phyloP scores from a whole-genome alignment of 2,797 vertebrate species.

The Acipenser ruthenus region DNA sequence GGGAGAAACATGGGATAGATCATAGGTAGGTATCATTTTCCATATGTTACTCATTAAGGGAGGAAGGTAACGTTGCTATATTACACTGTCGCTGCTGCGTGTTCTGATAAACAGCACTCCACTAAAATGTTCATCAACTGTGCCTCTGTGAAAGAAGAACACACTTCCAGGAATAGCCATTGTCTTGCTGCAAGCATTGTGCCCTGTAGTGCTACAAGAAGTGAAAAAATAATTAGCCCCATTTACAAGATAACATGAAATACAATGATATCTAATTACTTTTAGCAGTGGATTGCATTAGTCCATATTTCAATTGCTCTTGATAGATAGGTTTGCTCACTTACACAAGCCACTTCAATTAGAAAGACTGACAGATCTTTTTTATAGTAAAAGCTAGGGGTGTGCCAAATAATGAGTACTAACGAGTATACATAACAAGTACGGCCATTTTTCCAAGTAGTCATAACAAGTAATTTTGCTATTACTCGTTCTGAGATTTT shows the following conservation, averaged over 20 bases:
- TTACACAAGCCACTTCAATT: too few relatives aligned
- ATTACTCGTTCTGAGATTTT: too few relatives aligned
- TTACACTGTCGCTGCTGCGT: background rate
- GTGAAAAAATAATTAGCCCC: constrained; percentile 1
- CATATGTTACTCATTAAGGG: constrained; percentile 26
- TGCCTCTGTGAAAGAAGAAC: background rate
- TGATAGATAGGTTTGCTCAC: too few relatives aligned
- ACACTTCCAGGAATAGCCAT: constrained; percentile 14
- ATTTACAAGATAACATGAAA: constrained; percentile 2
- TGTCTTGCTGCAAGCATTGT: constrained; percentile 42
- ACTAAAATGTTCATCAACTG: constrained; percentile 16
- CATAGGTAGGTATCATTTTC: constrained; percentile 51
- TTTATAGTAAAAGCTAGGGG: too few relatives aligned
- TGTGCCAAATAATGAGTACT: too few relatives aligned
- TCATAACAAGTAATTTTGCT: too few relatives aligned
- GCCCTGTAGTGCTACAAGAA: constrained; percentile 4
- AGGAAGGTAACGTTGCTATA: background rate
- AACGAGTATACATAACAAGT: too few relatives aligned
- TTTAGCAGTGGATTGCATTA: too few relatives aligned
- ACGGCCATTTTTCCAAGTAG: too few relatives aligned
- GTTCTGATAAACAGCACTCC: constrained; percentile 44
- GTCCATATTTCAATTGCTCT: too few relatives aligned
- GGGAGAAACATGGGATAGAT: constrained; percentile 50
- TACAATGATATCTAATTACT: too few relatives aligned
- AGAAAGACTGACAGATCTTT: too few relatives aligned